Conservation (phyloP, 2,113 vertebrate genomes). For the Baryphthengus martii region DNA sequence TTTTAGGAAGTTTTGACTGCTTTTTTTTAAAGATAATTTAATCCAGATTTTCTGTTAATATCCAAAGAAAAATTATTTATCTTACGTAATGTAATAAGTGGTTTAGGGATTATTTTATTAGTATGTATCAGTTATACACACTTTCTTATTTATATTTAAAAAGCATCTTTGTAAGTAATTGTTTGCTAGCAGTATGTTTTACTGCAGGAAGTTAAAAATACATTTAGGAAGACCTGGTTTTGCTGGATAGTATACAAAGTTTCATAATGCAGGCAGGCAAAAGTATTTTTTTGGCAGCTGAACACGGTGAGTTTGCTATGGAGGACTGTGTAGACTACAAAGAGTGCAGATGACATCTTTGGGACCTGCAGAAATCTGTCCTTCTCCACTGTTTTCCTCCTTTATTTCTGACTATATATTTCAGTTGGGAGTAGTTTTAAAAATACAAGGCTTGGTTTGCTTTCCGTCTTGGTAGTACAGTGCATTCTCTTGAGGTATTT, state of each 20-base stretch:
- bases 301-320: not conserved
- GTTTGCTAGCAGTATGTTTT: constrained; percentile 74
- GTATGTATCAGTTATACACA: constrained; percentile 72
- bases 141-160: constrained; percentile 83
- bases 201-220: constrained; percentile 69
- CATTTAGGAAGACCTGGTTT: constrained; percentile 49
- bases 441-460: not conserved
- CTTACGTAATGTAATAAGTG: constrained; percentile 59
- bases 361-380: not conserved
- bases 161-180: constrained; percentile 72
- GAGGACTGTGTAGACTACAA: not conserved
- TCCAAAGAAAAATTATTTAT: constrained; percentile 71
- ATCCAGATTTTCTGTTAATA: constrained; percentile 61
- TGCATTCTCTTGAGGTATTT: not conserved
- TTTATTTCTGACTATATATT: not conserved
- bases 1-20: not conserved
- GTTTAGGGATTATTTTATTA: constrained; percentile 66
- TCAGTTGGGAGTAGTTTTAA: not conserved
- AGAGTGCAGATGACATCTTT: not conserved
- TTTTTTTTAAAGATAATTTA: constrained; percentile 65
- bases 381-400: not conserved
- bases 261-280: not conserved
- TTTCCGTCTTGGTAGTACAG: not conserved
- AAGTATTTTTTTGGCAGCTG: not conserved
- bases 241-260: constrained; percentile 28